Evolutionary conservation across 2,888 invertebrate genomes (phyloP).

Genomic region (Melieria omissa): DNA sequence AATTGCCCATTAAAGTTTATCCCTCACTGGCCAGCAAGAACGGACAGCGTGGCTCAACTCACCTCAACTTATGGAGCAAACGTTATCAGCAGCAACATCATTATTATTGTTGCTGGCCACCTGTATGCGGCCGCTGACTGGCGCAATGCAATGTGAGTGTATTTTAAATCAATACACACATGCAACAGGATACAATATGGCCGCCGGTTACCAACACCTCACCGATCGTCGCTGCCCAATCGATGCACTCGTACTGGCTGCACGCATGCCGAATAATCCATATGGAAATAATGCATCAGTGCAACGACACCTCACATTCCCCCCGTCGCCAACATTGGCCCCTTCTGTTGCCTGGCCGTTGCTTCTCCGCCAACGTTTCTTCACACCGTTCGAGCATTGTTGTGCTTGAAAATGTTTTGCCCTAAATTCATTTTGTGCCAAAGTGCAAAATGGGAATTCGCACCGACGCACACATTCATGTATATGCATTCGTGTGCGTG

Average conservation of each 20-base stretch:
- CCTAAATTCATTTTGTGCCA: conserved; percentile 37
- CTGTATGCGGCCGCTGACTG: background rate
- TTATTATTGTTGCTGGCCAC: background rate
- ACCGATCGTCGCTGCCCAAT: conserved; percentile 5
- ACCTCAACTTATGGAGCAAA: background rate
- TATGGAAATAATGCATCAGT: background rate
- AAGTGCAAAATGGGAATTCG: conserved; percentile 33
- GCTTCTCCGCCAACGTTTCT: no score
- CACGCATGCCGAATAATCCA: conserved; percentile 7
- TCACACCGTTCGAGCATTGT: background rate
- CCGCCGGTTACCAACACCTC: background rate
- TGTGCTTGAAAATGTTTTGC: conserved; percentile 30
- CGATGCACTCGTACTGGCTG: background rate
- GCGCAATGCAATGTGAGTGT: no score
- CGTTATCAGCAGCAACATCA: background rate
- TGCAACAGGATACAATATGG: background rate
- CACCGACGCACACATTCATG: background rate
- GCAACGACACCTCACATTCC: background rate
- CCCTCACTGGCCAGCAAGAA: conserved; percentile 20
- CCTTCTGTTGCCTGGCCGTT: no score
- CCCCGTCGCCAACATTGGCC: no score
- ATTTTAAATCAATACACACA: background rate
- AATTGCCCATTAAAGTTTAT: conserved; percentile 22
- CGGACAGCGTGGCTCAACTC: background rate
- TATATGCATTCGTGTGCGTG: conserved; percentile 4